Conservation (phyloP, 2,888 invertebrate species). For the Ormia ochracea region DNA sequence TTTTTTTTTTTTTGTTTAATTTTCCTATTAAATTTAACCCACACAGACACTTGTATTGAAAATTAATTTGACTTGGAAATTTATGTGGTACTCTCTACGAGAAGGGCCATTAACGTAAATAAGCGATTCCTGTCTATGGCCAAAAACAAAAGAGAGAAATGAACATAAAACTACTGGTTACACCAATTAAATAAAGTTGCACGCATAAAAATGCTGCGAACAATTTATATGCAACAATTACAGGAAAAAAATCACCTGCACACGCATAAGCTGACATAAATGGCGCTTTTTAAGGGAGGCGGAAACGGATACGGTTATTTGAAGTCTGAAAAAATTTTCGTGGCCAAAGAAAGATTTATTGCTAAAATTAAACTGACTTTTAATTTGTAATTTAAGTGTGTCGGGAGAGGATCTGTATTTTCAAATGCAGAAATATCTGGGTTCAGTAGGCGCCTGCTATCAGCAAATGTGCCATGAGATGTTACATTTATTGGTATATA, state of each 20-base stretch:
- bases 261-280: conserved; percentile 4
- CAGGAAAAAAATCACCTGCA: conserved; percentile 21
- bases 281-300: conserved; percentile 5
- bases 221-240: conserved; percentile 45
- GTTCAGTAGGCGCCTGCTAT: too few relatives aligned
- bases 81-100: conserved; percentile 66
- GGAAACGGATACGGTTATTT: conserved; percentile 58
- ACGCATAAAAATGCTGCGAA: conserved; percentile 56
- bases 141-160: conserved; percentile 35
- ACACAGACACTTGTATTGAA: conserved; percentile 27
- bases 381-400: too few relatives aligned
- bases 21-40: background rate
- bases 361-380: too few relatives aligned
- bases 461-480: too few relatives aligned
- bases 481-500: too few relatives aligned
- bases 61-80: conserved; percentile 61
- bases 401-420: too few relatives aligned
- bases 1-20: background rate
- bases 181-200: conserved; percentile 25
- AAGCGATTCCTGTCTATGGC: conserved; percentile 67
- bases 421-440: too few relatives aligned
- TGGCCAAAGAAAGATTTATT: conserved; percentile 3
- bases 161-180: conserved; percentile 35
- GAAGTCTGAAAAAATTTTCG: conserved; percentile 24
- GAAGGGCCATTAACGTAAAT: conserved; percentile 75